A percentile compares a stretch with the other conserved stretches of the same genome.
These are phyloP conservation scores for Furcifer pardalis DNA, from an alignment of 2,797 vertebrate species.

Conservation along the genomic window DNA sequence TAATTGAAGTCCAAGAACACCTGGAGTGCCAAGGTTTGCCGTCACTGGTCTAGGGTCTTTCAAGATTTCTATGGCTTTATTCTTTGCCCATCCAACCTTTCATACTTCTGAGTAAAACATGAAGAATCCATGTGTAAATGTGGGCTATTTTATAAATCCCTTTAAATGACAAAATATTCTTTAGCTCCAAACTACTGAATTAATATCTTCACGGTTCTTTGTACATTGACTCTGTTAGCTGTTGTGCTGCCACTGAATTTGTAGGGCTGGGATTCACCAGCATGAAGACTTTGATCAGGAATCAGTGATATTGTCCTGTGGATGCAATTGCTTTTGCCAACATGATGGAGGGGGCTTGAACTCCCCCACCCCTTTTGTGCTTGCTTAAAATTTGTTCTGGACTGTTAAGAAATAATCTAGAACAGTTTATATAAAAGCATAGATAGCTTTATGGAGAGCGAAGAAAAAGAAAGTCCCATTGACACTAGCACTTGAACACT, in stretches of 20 bases:
- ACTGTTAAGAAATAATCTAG: background rate
- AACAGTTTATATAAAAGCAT: background rate
- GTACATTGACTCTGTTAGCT: background rate
- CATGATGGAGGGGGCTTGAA: background rate
- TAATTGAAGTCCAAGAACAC: no score
- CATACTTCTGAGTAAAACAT: background rate
- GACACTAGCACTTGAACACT: background rate
- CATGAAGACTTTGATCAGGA: background rate
- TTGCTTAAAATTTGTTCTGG: background rate
- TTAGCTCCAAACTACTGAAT: background rate
- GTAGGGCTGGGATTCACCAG: background rate
- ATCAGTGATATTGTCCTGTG: background rate
- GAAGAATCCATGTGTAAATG: background rate
- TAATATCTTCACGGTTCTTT: background rate
- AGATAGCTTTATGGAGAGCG: background rate
- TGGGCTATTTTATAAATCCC: background rate
- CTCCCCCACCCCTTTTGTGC: background rate
- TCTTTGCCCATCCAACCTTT: constrained; percentile 13
- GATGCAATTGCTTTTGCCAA: background rate
- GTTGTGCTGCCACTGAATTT: background rate
- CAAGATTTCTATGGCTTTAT: constrained; percentile 10
- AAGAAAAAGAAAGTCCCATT: background rate
- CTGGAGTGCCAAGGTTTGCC: no score
- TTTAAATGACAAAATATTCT: background rate
- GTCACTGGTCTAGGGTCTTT: no score